These are phyloP conservation scores for Sipunculus nudus DNA, from an alignment of 2,888 invertebrate genomes.

Conservation along the genomic window DNA sequence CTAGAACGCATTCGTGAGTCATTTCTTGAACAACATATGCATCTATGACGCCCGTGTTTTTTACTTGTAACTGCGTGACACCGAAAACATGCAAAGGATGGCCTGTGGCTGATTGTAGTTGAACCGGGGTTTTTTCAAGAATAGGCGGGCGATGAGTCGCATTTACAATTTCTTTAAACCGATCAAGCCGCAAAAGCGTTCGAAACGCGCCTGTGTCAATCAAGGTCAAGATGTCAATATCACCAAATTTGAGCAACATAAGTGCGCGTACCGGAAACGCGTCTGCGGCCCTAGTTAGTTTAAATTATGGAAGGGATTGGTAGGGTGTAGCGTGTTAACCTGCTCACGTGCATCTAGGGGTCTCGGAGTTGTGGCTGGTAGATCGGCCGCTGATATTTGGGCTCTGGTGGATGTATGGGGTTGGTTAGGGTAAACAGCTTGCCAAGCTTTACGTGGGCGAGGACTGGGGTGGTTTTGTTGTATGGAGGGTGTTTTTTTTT, in stretches of 20 bases:
- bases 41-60: neutral
- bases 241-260: neutral
- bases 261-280: neutral
- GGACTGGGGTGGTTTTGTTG: too few species aligned
- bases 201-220: conserved; percentile 11
- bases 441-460: too few species aligned
- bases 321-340: too few species aligned
- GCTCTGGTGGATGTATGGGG: too few species aligned
- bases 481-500: neutral
- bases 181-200: conserved; percentile 2
- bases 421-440: too few species aligned
- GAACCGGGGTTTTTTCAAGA: neutral
- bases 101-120: neutral
- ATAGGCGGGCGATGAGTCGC: neutral
- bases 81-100: neutral
- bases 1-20: conserved; percentile 3
- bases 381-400: too few species aligned
- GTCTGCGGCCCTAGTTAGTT: neutral
- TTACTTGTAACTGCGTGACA: neutral
- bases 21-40: neutral
- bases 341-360: too few species aligned
- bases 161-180: neutral
- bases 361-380: too few species aligned
- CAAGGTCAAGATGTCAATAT: neutral
- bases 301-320: too few species aligned